A percentile compares a stretch with the other conserved stretches of the same genome.
Evolutionary conservation across 2,888 invertebrate genomes (phyloP).

Genomic region (Helleia helle): DNA sequence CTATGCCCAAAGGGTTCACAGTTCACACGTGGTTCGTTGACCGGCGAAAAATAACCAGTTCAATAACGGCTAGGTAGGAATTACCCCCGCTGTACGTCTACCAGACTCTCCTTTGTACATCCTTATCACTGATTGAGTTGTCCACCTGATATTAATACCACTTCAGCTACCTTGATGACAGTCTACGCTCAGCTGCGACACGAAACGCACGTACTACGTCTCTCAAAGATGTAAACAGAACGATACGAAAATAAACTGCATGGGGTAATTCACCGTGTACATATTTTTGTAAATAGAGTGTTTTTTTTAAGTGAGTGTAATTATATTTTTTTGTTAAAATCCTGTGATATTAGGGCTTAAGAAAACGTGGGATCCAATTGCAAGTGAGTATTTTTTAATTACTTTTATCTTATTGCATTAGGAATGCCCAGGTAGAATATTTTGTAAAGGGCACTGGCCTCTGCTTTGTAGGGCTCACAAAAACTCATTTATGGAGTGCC

Average conservation of each 20-base stretch:
- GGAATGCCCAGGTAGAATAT: constrained; percentile 16
- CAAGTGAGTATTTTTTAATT: constrained; percentile 49
- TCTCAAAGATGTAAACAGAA: constrained; percentile 31
- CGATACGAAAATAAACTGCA: constrained; percentile 29
- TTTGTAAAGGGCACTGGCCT: constrained; percentile 16
- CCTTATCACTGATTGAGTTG: constrained; percentile 52
- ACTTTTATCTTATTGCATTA: constrained; percentile 9
- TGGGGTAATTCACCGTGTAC: constrained; percentile 37
- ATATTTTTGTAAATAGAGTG: constrained; percentile 35
- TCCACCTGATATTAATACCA: constrained; percentile 52
- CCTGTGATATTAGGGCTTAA: constrained; percentile 68
- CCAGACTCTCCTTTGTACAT: constrained; percentile 31
- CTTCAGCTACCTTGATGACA: constrained; percentile 36
- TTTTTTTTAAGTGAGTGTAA: constrained; percentile 34
- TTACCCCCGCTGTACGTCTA: constrained; percentile 16
- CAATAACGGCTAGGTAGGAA: constrained; percentile 21
- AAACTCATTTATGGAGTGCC: constrained; percentile 7
- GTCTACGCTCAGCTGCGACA: constrained; percentile 34
- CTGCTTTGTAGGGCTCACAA: constrained; percentile 14
- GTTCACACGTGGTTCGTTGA: constrained; percentile 32
- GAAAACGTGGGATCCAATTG: constrained; percentile 31
- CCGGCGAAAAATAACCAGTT: constrained; percentile 36
- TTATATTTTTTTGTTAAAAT: constrained; percentile 42
- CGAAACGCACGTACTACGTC: constrained; percentile 28
- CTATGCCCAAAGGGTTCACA: constrained; percentile 19